Conservation (phyloP, 92 coral and sea anemone genomes). For the Metridium senile region DNA sequence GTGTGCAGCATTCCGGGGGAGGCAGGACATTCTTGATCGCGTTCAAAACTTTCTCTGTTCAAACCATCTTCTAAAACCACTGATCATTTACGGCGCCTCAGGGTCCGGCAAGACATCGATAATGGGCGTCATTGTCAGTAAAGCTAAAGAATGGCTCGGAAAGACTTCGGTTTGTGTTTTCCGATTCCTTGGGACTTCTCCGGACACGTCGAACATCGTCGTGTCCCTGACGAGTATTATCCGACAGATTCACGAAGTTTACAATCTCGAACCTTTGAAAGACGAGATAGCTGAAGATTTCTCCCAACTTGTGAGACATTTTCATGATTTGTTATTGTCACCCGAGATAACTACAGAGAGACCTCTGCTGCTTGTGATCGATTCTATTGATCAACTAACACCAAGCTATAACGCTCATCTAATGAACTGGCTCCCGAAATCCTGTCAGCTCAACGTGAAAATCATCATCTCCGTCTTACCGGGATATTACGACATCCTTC, state of each 20-base stretch:
- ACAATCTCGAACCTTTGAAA: conserved; percentile 50
- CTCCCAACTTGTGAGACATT: conserved; percentile 70
- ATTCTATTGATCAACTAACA: conserved; percentile 78
- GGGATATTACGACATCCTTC: conserved; percentile 68
- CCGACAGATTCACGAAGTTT: conserved; percentile 79
- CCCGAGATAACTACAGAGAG: conserved; percentile 39
- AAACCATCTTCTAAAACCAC: conserved; percentile 44
- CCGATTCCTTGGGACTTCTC: conserved; percentile 89
- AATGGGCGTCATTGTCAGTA: conserved; percentile 67
- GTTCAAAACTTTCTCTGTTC: conserved; percentile 42
- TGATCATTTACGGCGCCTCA: conserved; percentile 68
- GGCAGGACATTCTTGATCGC: conserved; percentile 62
- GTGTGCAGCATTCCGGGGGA: conserved; percentile 72
- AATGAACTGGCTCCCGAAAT: conserved; percentile 86
- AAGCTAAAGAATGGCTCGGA: conserved; percentile 73
- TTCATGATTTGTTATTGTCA: conserved; percentile 50
- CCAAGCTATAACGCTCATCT: conserved; percentile 77
- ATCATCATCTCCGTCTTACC: conserved; percentile 77
- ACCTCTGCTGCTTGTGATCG: conserved; percentile 70
- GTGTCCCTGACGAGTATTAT: conserved; percentile 63
- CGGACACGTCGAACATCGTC: conserved; percentile 75
- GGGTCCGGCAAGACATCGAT: conserved; percentile 89
- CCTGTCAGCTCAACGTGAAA: conserved; percentile 49
- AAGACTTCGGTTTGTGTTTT: conserved; percentile 62
- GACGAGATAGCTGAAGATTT: conserved; percentile 70